phyloP scores from a whole-genome alignment of 2,797 vertebrate species.

The Hoplostethus atlanticus region DNA sequence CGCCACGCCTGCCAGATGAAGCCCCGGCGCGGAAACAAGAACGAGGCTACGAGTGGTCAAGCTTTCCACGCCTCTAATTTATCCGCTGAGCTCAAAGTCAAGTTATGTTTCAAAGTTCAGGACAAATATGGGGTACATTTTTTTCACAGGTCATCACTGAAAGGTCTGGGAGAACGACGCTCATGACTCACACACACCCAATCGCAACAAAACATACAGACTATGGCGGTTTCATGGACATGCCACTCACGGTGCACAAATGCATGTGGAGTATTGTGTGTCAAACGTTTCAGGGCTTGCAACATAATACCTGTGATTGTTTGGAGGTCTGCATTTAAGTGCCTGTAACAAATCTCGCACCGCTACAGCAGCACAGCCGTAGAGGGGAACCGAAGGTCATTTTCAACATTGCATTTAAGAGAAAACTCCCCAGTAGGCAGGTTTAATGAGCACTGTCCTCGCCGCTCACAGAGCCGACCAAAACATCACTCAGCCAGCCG shows the following conservation, averaged over 20 bases:
- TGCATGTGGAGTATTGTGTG: neutral
- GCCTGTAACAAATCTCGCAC: constrained; percentile 38
- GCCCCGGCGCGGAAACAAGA: constrained; percentile 60
- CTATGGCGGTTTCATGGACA: constrained; percentile 15
- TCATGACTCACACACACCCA: neutral
- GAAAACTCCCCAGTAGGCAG: constrained; percentile 54
- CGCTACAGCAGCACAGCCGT: constrained; percentile 23
- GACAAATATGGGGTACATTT: constrained; percentile 27
- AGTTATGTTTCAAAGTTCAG: constrained; percentile 33
- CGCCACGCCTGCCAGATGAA: constrained; percentile 68
- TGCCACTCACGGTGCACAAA: neutral
- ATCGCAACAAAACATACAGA: too few relatives aligned
- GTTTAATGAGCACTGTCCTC: constrained; percentile 71
- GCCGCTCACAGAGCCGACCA: constrained; percentile 49
- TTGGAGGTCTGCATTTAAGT: constrained; percentile 32
- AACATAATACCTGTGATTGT: constrained; percentile 24
- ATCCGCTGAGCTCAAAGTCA: constrained; percentile 43
- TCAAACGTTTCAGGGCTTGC: constrained; percentile 10
- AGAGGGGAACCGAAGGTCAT: constrained; percentile 69
- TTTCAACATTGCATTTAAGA: constrained; percentile 54
- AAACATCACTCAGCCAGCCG: constrained; percentile 56
- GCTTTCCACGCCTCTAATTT: constrained; percentile 55
- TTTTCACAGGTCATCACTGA: neutral
- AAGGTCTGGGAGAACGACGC: neutral
- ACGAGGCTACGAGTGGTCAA: constrained; percentile 66